Evolutionary conservation across 2,797 vertebrate genomes (phyloP).

Genomic region (Bovichtus variegatus): DNA sequence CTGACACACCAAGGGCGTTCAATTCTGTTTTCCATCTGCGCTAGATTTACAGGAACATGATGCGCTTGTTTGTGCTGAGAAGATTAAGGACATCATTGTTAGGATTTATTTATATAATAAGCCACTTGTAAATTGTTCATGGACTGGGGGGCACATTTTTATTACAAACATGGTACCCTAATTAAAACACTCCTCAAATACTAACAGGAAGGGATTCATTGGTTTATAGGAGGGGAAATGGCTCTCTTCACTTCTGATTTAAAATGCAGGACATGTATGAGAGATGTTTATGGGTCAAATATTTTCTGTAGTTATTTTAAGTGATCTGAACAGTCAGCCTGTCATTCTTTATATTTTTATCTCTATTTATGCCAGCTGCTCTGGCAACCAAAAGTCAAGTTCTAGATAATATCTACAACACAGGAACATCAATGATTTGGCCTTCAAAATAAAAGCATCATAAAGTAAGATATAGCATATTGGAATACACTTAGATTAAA

Average conservation of each 20-base stretch:
- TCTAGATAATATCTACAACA: not conserved
- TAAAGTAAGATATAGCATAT: fast-evolving
- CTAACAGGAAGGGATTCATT: not conserved
- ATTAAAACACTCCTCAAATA: not conserved
- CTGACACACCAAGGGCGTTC: constrained; percentile 36
- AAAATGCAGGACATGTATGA: not conserved
- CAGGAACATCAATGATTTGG: not conserved
- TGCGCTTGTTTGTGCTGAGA: constrained; percentile 38
- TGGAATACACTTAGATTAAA: not conserved
- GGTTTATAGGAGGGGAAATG: not conserved
- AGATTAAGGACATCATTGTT: not conserved
- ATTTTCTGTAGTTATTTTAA: not conserved
- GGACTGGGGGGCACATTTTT: not conserved
- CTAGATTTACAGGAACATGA: constrained; percentile 39
- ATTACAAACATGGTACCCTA: not conserved
- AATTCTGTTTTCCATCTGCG: constrained; percentile 51
- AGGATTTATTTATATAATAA: not conserved
- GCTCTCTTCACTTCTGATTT: not conserved
- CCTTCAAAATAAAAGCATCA: constrained; percentile 59
- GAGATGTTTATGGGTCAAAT: not conserved
- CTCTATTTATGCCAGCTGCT: constrained; percentile 23
- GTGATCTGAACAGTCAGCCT: not conserved
- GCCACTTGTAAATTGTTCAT: not conserved
- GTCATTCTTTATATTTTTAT: constrained; percentile 10
- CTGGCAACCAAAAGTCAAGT: not conserved